Evolutionary conservation across 1,140 invertebrate genomes (phyloP), one percentile per base, ranked within the genome.

Genomic region (Polypedilum pembai): DNA sequence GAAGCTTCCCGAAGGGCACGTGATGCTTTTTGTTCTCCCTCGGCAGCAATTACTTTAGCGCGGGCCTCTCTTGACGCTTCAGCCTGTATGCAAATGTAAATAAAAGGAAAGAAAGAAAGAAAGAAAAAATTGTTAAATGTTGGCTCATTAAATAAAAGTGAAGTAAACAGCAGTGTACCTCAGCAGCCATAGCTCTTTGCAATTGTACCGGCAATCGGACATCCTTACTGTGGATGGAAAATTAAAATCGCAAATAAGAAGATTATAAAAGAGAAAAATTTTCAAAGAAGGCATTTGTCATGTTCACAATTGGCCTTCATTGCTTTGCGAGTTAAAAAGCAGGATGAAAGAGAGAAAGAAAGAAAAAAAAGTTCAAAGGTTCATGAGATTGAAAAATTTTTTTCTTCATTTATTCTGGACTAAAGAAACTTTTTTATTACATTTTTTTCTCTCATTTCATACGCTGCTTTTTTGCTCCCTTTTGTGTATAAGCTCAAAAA

Each of bases 1-100:
- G 95, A 94, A 0, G 95, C 95, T 81, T 97, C 93, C 80, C 92
- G 92, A 8, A 98, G 82, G 3, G 95, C 93, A 75, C 89, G 86
- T 0, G 94, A 94, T 0, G 95, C 95, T 78, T 92, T 93, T 74
- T 93, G 91, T 83, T 96, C 94, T 75, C 94, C 91, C 79, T 92
- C 90, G 7, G 91, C 91, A 0, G 90, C 89, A 41, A 92, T 92
- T 3, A 94, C 91, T 85, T 96, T 92, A 8, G 88, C 87, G 7
- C 87, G 80, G 8, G 87, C 87, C 76, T 88, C 86, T 72, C 91
- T 79, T 0, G 90, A 86, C 0, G 93, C 92, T 78, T 94, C 93
- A 0, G 92, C 92, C 84, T 94, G 18, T 5, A 8, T 56, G n/a
- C 5, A 20, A 33, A 33, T 33, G 24, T 33, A n/a, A 18, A 69